These are phyloP conservation scores for Teleogryllus occipitalis DNA, from an alignment of 1,140 invertebrate genomes.

Conservation along the genomic window DNA sequence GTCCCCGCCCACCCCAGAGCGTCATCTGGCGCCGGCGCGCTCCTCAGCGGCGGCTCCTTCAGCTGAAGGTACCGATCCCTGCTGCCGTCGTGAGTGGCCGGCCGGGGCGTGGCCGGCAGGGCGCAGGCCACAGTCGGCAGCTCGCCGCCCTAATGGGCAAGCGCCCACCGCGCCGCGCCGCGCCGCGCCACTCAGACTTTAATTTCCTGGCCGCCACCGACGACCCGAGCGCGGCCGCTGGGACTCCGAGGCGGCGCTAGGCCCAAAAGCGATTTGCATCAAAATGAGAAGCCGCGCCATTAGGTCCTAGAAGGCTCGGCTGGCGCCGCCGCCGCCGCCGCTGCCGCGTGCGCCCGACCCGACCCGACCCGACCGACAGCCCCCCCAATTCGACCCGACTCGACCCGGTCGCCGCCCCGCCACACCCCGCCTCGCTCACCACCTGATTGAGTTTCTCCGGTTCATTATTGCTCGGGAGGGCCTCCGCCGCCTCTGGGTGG, in stretches of 20 bases:
- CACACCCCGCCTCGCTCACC: background rate
- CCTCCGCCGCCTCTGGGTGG: background rate
- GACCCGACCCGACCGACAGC: slow-evolving; percentile 3
- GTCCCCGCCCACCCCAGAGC: no score
- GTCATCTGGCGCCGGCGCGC: background rate
- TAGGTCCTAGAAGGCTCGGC: background rate
- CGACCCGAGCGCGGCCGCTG: background rate
- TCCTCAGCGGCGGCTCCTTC: no score
- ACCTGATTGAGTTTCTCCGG: background rate
- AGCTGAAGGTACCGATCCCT: no score
- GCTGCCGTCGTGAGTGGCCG: no score
- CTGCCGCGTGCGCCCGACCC: background rate
- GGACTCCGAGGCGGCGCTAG: background rate
- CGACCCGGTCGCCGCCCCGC: background rate
- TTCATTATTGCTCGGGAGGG: background rate
- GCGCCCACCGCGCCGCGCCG: no score
- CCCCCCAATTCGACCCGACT: background rate
- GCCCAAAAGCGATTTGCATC: background rate
- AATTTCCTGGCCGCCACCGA: background rate
- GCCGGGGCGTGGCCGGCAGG: no score
- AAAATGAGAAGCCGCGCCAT: slow-evolving; percentile 2
- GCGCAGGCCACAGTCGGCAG: no score
- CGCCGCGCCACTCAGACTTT: background rate
- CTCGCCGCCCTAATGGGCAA: no score
- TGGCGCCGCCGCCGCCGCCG: no score